phyloP scores from a whole-genome alignment of 2,113 vertebrate genomes.

The Oncorhynchus mykiss region DNA sequence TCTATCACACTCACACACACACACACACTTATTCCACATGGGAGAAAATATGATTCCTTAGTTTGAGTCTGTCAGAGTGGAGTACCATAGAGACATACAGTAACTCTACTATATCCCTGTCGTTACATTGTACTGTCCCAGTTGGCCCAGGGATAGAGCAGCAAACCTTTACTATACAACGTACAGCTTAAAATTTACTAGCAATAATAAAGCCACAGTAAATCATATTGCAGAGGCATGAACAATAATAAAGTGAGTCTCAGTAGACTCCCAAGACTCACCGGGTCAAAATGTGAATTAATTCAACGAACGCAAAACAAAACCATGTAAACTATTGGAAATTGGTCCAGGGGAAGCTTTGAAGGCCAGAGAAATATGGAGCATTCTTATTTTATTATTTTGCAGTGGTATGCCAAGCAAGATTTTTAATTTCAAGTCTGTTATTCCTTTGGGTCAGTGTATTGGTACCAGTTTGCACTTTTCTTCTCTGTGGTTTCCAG shows the following conservation, averaged over 20 bases:
- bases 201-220: conserved; percentile 22
- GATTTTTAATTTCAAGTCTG: conserved; percentile 3
- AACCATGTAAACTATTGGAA: conserved; percentile 44
- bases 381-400: conserved; percentile 38
- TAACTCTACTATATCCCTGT: not conserved
- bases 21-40: not conserved
- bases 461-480: not conserved
- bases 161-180: conserved; percentile 12
- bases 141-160: conserved; percentile 2
- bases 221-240: conserved; percentile 16
- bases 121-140: conserved; percentile 19
- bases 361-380: conserved; percentile 22
- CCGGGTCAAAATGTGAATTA: conserved; percentile 25
- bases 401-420: conserved; percentile 9
- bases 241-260: conserved; percentile 14
- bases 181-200: conserved; percentile 7
- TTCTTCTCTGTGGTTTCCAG: not conserved
- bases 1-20: conserved; percentile 8
- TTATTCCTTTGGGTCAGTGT: conserved; percentile 15
- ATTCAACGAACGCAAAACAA: conserved; percentile 44
- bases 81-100: conserved; percentile 30
- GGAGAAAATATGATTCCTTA: conserved; percentile 60
- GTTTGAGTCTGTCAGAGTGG: conserved; percentile 30
- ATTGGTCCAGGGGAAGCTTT: conserved; percentile 30
- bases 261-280: conserved; percentile 6